Evolutionary conservation across 2,888 invertebrate genomes (phyloP), one percentile per base, ranked within the genome.

Genomic region (Nasonovia ribisnigri): DNA sequence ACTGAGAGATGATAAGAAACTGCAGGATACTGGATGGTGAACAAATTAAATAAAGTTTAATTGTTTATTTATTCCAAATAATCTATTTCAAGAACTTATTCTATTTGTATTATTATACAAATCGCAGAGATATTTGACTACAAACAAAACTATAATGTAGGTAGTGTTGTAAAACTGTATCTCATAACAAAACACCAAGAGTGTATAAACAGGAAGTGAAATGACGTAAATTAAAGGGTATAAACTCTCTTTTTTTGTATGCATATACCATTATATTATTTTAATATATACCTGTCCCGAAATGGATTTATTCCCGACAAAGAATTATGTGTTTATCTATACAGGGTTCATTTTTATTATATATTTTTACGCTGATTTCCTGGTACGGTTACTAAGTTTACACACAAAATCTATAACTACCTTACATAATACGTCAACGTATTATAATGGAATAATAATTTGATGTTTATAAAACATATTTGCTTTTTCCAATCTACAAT

Each of bases 161-260:
- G 20, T 36, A 36, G 20, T 77, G n/a, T 24, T 11, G 24, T 36
- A 54, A 10, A 54, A 77, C 36, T 77, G 8, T 77, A 20, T 36
- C 5, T 36, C 67, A 67, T n/a, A 77, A 77, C 20, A 3, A 77
- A 77, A 77, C 2, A 77, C 20, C 6, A 36, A 77, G 6, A 36
- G 36, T 20, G 36, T 20, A 36, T 42, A 51, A 8, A 42, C 46
- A 3, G 92, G 51, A 92, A 51, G 67, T 92, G 16, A 88, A 88
- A 77, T 46, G 29, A 92, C 51, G 88, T 88, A 88, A 92, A 92
- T 92, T 92, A 77, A 88, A 88, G n/a, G 48, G 29, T 57, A 57
- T 57, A 26, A 57, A 26, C 57, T 57, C 26, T 16, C n/a, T 91
- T 43, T 91, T 88, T 92, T 77, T 67, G 3, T 13, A 11, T 3